Evolutionary conservation across 2,113 vertebrate species (phyloP).

Genomic region (Kryptolebias marmoratus): DNA sequence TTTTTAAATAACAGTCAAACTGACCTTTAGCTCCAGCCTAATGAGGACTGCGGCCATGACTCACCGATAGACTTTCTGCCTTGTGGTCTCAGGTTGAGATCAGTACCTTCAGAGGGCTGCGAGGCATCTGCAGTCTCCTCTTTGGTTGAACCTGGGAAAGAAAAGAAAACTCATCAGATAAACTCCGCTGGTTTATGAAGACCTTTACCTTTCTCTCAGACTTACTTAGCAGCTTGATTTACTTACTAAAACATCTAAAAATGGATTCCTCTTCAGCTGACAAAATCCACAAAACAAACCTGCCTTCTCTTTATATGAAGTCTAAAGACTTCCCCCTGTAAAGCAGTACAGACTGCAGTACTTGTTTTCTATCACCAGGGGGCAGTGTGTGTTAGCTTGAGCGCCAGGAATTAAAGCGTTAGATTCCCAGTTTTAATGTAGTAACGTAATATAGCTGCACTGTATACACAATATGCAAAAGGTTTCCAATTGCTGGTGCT

Average conservation of each 20-base stretch:
- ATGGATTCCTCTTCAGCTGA: not conserved
- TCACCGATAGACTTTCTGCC: conserved; percentile 80
- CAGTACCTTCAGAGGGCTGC: conserved; percentile 67
- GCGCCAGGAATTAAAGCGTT: not conserved
- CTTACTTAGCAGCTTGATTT: not conserved
- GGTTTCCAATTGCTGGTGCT: conserved; percentile 13
- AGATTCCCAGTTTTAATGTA: not conserved
- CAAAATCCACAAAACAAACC: not conserved
- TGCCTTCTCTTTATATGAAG: too few relatives aligned
- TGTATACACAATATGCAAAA: too few relatives aligned
- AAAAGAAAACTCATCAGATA: not conserved
- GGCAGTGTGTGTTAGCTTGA: conserved; percentile 51
- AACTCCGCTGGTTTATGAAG: not conserved
- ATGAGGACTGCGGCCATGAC: conserved; percentile 46
- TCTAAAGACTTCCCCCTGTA: not conserved
- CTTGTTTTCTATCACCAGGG: conserved; percentile 57
- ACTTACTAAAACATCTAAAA: not conserved
- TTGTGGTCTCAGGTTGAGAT: conserved; percentile 74
- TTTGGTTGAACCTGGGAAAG: conserved; percentile 75
- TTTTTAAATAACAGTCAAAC: conserved; percentile 27
- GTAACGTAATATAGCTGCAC: not conserved
- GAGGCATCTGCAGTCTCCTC: conserved; percentile 74
- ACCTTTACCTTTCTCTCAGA: not conserved
- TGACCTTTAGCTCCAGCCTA: conserved; percentile 38
- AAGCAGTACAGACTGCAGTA: not conserved